Evolutionary conservation across 2,888 invertebrate species (phyloP).

Genomic region (Leptinotarsa peninsularis): DNA sequence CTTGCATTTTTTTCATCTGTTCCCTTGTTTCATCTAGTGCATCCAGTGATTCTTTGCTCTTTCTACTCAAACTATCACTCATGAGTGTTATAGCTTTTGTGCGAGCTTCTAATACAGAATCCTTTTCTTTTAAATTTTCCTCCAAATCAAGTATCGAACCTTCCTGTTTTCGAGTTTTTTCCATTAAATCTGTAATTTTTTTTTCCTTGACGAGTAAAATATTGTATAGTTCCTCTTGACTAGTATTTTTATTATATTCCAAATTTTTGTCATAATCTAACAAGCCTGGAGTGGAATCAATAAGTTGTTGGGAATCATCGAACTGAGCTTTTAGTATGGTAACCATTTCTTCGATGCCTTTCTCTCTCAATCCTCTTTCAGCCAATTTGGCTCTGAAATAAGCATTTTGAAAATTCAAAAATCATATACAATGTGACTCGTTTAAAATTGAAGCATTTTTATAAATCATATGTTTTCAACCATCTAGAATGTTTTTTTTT

Average conservation of each 20-base stretch:
- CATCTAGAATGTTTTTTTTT: too few species aligned
- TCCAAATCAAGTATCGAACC: slow-evolving; percentile 83
- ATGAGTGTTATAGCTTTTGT: slow-evolving; percentile 83
- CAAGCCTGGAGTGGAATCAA: slow-evolving; percentile 57
- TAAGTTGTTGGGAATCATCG: slow-evolving; percentile 67
- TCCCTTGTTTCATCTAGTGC: slow-evolving; percentile 83
- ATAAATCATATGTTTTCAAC: too few species aligned
- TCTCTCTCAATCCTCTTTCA: slow-evolving; percentile 68
- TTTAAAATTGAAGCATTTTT: not conserved
- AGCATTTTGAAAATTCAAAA: not conserved
- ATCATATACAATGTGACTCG: too few species aligned
- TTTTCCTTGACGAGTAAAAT: slow-evolving; percentile 73
- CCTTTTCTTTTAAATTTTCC: slow-evolving; percentile 85
- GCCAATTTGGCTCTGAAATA: slow-evolving; percentile 65
- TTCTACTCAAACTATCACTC: slow-evolving; percentile 79
- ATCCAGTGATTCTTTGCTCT: slow-evolving; percentile 77
- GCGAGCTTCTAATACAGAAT: slow-evolving; percentile 84
- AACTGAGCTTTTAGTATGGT: slow-evolving; percentile 69
- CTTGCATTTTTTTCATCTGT: slow-evolving; percentile 85
- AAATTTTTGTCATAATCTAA: slow-evolving; percentile 56
- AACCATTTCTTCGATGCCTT: slow-evolving; percentile 69
- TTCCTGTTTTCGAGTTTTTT: slow-evolving; percentile 80
- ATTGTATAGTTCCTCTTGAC: slow-evolving; percentile 63
- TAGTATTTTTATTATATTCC: slow-evolving; percentile 60
- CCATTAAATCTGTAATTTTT: slow-evolving; percentile 75